These are phyloP conservation scores for Dolichoris vasculosae DNA, from an alignment of 1,140 invertebrate genomes.

Conservation along the genomic window DNA sequence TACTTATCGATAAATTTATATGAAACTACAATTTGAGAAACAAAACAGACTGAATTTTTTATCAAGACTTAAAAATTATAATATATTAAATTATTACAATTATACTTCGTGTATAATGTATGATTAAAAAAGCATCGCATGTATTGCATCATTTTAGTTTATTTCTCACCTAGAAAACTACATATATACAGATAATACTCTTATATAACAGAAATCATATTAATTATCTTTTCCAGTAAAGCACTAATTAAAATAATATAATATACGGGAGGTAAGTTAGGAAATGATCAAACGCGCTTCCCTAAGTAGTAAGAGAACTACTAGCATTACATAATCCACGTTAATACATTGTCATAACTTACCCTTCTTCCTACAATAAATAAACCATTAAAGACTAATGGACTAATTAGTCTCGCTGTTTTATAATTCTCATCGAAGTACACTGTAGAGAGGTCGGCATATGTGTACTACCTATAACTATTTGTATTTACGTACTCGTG, in stretches of 20 bases:
- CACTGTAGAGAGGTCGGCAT: not conserved
- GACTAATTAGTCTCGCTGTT: slow-evolving; percentile 42
- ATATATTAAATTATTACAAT: too few relatives aligned
- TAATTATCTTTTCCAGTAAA: not conserved
- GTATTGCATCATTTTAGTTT: not conserved
- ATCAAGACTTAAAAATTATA: too few relatives aligned
- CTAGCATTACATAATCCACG: slow-evolving; percentile 5
- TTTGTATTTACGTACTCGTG: not conserved
- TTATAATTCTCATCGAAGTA: not conserved
- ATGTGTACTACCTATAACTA: not conserved
- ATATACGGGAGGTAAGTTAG: not conserved
- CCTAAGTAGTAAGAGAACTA: not conserved
- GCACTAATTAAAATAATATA: slow-evolving; percentile 33
- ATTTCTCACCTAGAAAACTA: not conserved
- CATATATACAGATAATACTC: not conserved
- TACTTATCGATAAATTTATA: too few relatives aligned
- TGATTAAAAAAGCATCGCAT: too few relatives aligned
- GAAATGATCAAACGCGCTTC: slow-evolving; percentile 16
- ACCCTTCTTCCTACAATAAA: slow-evolving; percentile 17
- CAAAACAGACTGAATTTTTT: too few relatives aligned
- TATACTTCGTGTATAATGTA: too few relatives aligned
- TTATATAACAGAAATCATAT: not conserved
- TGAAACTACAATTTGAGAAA: too few relatives aligned
- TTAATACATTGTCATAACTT: not conserved
- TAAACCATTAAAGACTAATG: slow-evolving; percentile 39